Percentiles rank a stretch among this genome's conserved stretches.
phyloP scores from a whole-genome alignment of 1,140 invertebrate species.

The Portunus trituberculatus region DNA sequence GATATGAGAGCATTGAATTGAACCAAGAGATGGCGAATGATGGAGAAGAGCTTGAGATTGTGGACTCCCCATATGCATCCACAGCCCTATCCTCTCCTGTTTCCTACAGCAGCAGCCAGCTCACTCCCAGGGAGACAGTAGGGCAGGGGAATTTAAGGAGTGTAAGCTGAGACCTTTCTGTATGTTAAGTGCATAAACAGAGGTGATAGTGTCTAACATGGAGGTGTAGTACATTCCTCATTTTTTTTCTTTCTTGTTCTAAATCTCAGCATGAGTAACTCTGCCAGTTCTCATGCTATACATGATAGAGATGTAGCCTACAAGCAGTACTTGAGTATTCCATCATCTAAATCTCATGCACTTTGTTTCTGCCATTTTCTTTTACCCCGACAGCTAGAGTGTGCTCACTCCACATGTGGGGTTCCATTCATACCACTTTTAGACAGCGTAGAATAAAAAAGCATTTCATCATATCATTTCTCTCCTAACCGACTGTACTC shows the following conservation, averaged over 20 bases:
- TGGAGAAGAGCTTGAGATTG: slow-evolving; percentile 29
- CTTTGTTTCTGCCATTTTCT: too few relatives aligned
- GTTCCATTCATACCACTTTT: background rate
- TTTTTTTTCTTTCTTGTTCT: background rate
- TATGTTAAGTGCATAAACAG: background rate
- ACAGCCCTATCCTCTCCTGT: background rate
- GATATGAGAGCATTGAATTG: slow-evolving; percentile 58
- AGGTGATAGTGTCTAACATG: too few relatives aligned
- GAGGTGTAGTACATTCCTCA: background rate
- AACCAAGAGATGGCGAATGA: slow-evolving; percentile 44
- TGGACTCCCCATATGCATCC: slow-evolving; percentile 30
- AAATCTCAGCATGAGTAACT: background rate
- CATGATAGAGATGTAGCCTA: too few relatives aligned
- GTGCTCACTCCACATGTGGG: background rate
- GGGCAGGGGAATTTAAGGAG: background rate
- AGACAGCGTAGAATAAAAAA: background rate
- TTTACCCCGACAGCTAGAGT: too few relatives aligned
- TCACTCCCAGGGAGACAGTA: background rate
- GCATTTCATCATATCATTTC: background rate
- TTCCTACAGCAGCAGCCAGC: background rate
- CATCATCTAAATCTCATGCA: too few relatives aligned
- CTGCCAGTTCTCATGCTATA: too few relatives aligned
- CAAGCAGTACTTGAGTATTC: too few relatives aligned
- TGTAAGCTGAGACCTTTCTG: background rate
- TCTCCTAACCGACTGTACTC: too few relatives aligned